A percentile compares a stretch with the other conserved stretches of the same genome.
phyloP scores from a whole-genome alignment of 2,888 invertebrate species.

The Zhuqinia jingwanae region DNA sequence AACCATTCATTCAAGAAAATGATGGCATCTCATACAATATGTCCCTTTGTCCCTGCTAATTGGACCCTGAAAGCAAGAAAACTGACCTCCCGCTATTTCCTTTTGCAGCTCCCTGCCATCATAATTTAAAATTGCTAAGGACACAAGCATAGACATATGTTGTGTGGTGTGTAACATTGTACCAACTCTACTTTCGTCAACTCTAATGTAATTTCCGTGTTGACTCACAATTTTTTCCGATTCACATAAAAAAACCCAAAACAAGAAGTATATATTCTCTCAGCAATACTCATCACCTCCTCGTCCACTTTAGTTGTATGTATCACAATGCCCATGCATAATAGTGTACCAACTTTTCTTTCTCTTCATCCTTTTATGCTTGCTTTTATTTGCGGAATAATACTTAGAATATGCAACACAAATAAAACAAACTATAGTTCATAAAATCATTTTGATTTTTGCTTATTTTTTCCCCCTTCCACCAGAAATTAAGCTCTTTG shows the following conservation, averaged over 20 bases:
- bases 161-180: no score
- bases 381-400: neutral
- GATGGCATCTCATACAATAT: no score
- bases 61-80: slow-evolving; percentile 31
- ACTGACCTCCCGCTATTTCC: slow-evolving; percentile 41
- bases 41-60: slow-evolving; percentile 34
- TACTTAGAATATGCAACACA: neutral
- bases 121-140: slow-evolving; percentile 46
- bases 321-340: slow-evolving; percentile 35
- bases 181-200: slow-evolving; percentile 17
- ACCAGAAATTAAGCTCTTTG: slow-evolving; percentile 8
- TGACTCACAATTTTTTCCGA: slow-evolving; percentile 38
- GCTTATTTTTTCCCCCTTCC: neutral
- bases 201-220: slow-evolving; percentile 12
- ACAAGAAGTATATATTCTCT: neutral
- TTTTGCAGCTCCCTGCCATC: slow-evolving; percentile 26
- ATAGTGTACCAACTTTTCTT: no score
- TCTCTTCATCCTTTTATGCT: no score
- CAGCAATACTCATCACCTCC: no score
- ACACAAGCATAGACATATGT: no score
- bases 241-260: slow-evolving; percentile 42
- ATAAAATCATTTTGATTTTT: neutral
- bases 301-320: neutral
- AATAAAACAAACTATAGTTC: slow-evolving; percentile 8
- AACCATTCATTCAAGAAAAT: neutral